Evolutionary conservation across 1,140 invertebrate species (phyloP).

Genomic region (Hermetia illucens): DNA sequence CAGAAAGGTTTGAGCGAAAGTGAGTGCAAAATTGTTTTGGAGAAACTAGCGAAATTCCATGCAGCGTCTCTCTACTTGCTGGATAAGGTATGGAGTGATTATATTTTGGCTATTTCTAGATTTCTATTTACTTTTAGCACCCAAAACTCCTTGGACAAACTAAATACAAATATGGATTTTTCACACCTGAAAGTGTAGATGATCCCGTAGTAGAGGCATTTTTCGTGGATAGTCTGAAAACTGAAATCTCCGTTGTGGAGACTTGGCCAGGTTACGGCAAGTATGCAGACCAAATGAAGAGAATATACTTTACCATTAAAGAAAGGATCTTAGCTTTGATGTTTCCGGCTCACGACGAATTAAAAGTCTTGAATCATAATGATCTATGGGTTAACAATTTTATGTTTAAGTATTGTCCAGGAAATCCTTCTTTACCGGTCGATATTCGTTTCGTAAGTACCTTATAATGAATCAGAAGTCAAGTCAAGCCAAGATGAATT

Average conservation of each 20-base stretch:
- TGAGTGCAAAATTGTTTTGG: slow-evolving; percentile 32
- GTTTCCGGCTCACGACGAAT: slow-evolving; percentile 14
- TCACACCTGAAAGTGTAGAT: slow-evolving; percentile 15
- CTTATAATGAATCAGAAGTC: not conserved
- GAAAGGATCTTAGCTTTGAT: no score
- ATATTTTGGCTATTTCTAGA: no score
- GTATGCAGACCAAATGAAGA: slow-evolving; percentile 21
- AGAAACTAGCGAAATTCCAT: no score
- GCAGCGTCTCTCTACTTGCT: no score
- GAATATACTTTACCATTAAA: slow-evolving; percentile 15
- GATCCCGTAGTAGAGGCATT: slow-evolving; percentile 14
- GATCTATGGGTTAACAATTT: slow-evolving; percentile 54
- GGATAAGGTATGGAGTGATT: no score
- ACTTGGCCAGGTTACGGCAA: slow-evolving; percentile 24
- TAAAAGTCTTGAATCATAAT: slow-evolving; percentile 45
- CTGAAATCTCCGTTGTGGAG: no score
- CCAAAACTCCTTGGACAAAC: no score
- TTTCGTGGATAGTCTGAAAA: slow-evolving; percentile 15
- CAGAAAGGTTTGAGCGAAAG: not conserved
- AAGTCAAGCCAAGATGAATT: not conserved
- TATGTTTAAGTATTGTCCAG: slow-evolving; percentile 39
- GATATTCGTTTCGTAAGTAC: not conserved
- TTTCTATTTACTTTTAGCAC: no score
- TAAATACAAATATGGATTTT: no score
- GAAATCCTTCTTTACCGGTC: not conserved